Percentiles rank a stretch among this genome's conserved stretches.
Conservation (phyloP, 1,140 invertebrate species). For the Chrysomallon squamiferum region DNA sequence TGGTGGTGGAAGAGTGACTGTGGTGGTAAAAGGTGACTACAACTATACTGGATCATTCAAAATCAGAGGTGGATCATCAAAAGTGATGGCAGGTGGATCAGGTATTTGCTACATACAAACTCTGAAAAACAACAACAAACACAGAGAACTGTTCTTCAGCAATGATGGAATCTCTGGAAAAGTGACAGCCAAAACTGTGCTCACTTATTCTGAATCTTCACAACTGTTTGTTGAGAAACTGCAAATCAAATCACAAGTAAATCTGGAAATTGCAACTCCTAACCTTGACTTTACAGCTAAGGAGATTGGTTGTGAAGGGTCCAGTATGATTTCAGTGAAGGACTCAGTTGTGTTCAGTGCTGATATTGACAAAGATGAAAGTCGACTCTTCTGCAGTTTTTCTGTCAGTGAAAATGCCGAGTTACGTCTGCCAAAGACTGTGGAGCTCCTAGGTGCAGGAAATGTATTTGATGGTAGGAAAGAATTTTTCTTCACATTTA, state of each 20-base stretch:
- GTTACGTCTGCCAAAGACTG: constrained; percentile 36
- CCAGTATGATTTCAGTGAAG: constrained; percentile 29
- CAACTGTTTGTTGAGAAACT: too few relatives aligned
- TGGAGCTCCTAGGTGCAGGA: constrained; percentile 38
- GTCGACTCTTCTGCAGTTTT: constrained; percentile 42
- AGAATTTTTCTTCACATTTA: background rate
- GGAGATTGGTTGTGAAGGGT: constrained; percentile 30
- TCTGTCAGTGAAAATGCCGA: constrained; percentile 38
- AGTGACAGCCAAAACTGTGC: constrained; percentile 16
- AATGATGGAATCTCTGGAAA: constrained; percentile 27
- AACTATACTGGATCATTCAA: constrained; percentile 35
- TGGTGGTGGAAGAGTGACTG: constrained; percentile 38
- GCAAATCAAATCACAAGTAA: constrained; percentile 10
- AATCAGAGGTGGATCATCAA: constrained; percentile 34
- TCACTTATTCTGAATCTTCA: too few relatives aligned
- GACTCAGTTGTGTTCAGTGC: constrained; percentile 42
- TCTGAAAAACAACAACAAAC: constrained; percentile 16
- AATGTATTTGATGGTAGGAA: constrained; percentile 44
- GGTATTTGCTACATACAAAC: constrained; percentile 41
- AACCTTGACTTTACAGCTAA: constrained; percentile 34
- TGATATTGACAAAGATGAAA: constrained; percentile 36
- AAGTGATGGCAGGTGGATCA: constrained; percentile 33
- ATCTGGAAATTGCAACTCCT: constrained; percentile 18
- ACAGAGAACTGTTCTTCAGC: constrained; percentile 24
- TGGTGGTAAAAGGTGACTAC: constrained; percentile 26